Conservation (phyloP, 2,797 vertebrate genomes). For the Mormyrops attenuatus region DNA sequence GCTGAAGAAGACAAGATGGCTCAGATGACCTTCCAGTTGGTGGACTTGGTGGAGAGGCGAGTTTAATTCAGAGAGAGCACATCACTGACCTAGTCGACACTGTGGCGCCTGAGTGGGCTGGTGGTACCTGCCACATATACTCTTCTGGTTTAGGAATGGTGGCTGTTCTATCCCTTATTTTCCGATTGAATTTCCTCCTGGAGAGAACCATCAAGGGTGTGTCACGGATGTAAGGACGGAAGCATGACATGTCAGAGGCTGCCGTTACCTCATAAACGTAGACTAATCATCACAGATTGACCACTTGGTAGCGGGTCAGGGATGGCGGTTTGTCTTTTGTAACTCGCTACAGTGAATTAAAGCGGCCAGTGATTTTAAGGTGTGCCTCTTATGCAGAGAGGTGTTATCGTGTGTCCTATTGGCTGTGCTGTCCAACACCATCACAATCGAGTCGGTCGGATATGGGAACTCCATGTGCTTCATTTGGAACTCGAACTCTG, state of each 20-base stretch:
- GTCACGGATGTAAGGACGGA: not conserved
- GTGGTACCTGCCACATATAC: not conserved
- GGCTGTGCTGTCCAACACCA: not conserved
- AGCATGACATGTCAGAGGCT: not conserved
- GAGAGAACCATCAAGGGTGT: not conserved
- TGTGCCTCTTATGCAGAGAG: not conserved
- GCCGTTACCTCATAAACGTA: not conserved
- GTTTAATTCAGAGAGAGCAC: not conserved
- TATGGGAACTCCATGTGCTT: not conserved
- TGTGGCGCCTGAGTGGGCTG: not conserved
- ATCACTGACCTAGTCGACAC: not conserved
- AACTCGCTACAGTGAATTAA: not conserved
- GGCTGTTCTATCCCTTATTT: not conserved
- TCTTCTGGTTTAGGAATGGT: not conserved
- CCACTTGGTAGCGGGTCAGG: not conserved
- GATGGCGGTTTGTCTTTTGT: not conserved
- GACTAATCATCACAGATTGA: not conserved
- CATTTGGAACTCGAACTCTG: not conserved
- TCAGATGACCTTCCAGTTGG: not conserved
- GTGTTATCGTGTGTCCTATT: not conserved
- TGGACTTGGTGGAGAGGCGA: not conserved
- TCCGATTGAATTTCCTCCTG: not conserved
- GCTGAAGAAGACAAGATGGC: not conserved
- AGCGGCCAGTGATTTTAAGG: no score
- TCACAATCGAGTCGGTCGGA: not conserved